Evolutionary conservation across 2,113 vertebrate species (phyloP), one percentile per base, ranked within the genome.

Genomic region (Apodemus sylvaticus): DNA sequence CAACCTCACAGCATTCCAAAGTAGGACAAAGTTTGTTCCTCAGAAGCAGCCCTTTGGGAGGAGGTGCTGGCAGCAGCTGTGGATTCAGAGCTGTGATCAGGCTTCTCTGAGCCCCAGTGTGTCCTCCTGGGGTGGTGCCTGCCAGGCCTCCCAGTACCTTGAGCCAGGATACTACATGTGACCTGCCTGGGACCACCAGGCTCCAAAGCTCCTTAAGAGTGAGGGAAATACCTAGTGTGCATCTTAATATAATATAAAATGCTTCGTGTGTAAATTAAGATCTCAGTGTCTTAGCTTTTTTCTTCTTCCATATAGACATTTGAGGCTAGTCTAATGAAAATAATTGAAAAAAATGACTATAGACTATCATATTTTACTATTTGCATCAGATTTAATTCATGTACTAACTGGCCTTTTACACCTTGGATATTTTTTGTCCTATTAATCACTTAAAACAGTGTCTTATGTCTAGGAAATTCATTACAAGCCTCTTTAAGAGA

Each of bases 381-480:
- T 78, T 89, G 29, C 31, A 29, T 48, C 60, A 92, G 71, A 79
- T 74, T 94, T 68, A 58, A 55, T 36, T 94, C 20, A 39, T 91
- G 48, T 83, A 48, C 34, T 86, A 53, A 83, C 62, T 91, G 81
- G 74, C 77, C 39, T 91, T 58, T 89, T 64, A 76, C 4, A 94
- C 92, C 16, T 89, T 87, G 83, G 79, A 71, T 93, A 71, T 93
- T 96, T 97, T 97, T 94, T 91, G 13, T 14, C 12, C 48, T 62
- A 58, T 90, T 89, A 71, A 89, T 96, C 92, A 95, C 82, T 83
- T 92, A 83, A 66, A 94, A 92, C 68, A 86, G 36, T 94, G 92
- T 71, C 74, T 95, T 88, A 24, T 94, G 93, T 98, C 96, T 96
- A 96, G 97, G 97, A 96, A 95, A 97, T 92, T 97, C 85, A 93